Evolutionary conservation across 2,888 invertebrate species (phyloP).

Genomic region (Drosophila meridionalis): DNA sequence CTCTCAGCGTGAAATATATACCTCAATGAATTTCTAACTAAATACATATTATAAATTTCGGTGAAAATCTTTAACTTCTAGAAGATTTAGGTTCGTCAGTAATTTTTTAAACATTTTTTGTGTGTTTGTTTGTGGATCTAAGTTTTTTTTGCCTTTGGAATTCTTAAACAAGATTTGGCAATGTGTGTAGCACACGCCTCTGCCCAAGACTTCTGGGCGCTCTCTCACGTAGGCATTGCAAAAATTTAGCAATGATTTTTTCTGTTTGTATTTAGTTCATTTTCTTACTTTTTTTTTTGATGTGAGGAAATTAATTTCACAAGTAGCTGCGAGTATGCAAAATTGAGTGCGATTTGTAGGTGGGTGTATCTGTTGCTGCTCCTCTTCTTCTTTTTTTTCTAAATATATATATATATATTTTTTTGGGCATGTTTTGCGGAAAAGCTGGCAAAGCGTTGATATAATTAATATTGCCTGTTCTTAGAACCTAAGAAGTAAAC

Average conservation of each 20-base stretch:
- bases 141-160: conserved; percentile 2
- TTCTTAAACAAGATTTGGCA: conserved; percentile 40
- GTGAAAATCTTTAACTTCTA: background rate
- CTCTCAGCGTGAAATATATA: background rate
- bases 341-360: conserved; percentile 44
- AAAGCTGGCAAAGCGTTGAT: conserved; percentile 56
- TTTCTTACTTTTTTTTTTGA: conserved; percentile 19
- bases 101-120: conserved; percentile 12
- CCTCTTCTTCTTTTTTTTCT: background rate
- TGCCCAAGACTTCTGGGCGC: conserved; percentile 14
- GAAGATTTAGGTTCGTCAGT: background rate
- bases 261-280: conserved; percentile 16
- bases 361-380: conserved; percentile 10
- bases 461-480: conserved; percentile 72
- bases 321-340: conserved; percentile 41
- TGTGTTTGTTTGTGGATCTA: conserved; percentile 31
- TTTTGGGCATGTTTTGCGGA: conserved; percentile 56
- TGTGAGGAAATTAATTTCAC: conserved; percentile 54
- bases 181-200: conserved; percentile 44
- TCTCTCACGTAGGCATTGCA: conserved; percentile 62
- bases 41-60: too few species aligned
- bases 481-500: conserved; percentile 63
- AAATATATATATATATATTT: background rate
- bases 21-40: too few species aligned
- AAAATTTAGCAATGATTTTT: conserved; percentile 61